Conservation (phyloP, 2,888 invertebrate genomes). For the Myopa testacea region DNA sequence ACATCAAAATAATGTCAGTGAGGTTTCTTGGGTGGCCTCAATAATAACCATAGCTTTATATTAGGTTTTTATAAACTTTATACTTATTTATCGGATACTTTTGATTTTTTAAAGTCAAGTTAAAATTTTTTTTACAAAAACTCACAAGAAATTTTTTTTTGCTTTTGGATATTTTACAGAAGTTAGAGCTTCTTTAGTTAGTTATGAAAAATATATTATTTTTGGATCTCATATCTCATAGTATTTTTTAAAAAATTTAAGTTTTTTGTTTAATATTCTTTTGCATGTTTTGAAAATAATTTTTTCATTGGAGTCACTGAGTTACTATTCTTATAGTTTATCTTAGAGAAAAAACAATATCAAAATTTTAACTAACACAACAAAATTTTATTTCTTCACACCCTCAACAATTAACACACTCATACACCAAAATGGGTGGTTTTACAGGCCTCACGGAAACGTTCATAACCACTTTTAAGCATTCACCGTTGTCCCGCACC, state of each 20-base stretch:
- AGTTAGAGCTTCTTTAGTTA: too few species aligned
- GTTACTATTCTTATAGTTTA: neutral
- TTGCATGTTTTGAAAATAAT: conserved; percentile 11
- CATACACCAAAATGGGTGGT: conserved; percentile 9
- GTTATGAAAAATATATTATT: too few species aligned
- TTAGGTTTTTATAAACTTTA: too few species aligned
- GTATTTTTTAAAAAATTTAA: neutral
- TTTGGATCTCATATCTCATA: too few species aligned
- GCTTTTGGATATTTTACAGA: too few species aligned
- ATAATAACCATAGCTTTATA: too few species aligned
- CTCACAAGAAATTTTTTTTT: too few species aligned
- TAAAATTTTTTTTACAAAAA: too few species aligned
- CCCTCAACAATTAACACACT: conserved; percentile 29
- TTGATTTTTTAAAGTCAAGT: too few species aligned
- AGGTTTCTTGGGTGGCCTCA: too few species aligned
- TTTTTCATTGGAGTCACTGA: neutral
- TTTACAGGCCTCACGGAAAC: conserved; percentile 65
- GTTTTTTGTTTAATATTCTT: neutral
- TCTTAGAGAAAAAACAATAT: neutral
- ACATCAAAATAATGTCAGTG: too few species aligned
- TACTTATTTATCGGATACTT: too few species aligned
- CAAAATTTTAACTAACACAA: conserved; percentile 22
- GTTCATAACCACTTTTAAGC: conserved; percentile 56
- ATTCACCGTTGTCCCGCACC: neutral
- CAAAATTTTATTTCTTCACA: conserved; percentile 28